Percentiles rank a stretch among this genome's conserved stretches.
phyloP scores from a whole-genome alignment of 2,888 invertebrate species.

The Pheosia gnoma region DNA sequence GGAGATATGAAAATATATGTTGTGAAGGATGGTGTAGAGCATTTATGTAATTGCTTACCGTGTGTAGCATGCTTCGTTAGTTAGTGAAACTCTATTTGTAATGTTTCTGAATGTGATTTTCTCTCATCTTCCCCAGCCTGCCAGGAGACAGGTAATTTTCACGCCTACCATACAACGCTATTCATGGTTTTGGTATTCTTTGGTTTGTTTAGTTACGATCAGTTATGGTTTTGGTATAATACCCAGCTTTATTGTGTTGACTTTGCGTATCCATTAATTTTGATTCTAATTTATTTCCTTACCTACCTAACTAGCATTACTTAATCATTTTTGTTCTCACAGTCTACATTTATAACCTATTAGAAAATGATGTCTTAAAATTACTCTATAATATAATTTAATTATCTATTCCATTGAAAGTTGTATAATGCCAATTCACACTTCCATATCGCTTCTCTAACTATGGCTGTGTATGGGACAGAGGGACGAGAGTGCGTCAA shows the following conservation, averaged over 20 bases:
- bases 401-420: not conserved
- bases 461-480: conserved; percentile 64
- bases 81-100: conserved; percentile 76
- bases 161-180: conserved; percentile 45
- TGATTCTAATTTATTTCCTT: not conserved
- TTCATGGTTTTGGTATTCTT: conserved; percentile 22
- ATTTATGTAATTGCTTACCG: conserved; percentile 47
- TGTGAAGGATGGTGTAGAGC: conserved; percentile 55
- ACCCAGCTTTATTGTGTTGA: not conserved
- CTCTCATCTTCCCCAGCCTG: conserved; percentile 84
- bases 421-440: not conserved
- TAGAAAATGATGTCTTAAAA: not conserved
- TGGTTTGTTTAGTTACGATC: conserved; percentile 1
- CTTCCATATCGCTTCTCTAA: not conserved
- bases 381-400: not conserved
- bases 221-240: not conserved
- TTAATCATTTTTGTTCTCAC: not conserved
- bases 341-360: not conserved
- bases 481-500: conserved; percentile 99
- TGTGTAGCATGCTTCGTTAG: conserved; percentile 73
- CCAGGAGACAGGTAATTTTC: conserved; percentile 82
- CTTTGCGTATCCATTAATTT: not conserved
- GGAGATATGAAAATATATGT: conserved; percentile 46
- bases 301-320: not conserved
- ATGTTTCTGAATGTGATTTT: conserved; percentile 84